Evolutionary conservation across 2,797 vertebrate genomes (phyloP).

Genomic region (Gallinago stenura): DNA sequence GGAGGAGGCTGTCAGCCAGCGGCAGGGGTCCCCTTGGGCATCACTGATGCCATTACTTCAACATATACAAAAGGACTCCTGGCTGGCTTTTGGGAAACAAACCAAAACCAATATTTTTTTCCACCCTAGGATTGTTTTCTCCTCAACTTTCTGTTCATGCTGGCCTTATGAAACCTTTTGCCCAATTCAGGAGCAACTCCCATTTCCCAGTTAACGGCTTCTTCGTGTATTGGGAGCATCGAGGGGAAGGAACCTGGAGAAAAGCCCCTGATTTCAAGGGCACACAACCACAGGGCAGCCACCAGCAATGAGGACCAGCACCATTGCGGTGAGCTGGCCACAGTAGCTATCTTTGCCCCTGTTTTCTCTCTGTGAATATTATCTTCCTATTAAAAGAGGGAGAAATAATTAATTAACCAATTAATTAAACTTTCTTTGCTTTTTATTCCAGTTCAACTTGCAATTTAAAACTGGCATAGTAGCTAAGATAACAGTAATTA

Average conservation of each 20-base stretch:
- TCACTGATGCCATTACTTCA: neutral
- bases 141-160: neutral
- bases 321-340: fast-evolving
- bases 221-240: neutral
- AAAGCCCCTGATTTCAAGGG: neutral
- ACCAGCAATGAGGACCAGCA: neutral
- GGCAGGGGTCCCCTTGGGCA: neutral
- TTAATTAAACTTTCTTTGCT: slow-evolving; percentile 63
- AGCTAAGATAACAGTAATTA: slow-evolving; percentile 53
- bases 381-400: slow-evolving; percentile 36
- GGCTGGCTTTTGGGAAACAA: neutral
- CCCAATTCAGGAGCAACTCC: neutral
- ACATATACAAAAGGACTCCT: neutral
- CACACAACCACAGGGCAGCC: neutral
- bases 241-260: neutral
- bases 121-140: neutral
- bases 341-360: neutral
- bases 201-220: neutral
- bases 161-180: neutral
- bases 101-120: neutral
- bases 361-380: slow-evolving; percentile 14
- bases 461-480: slow-evolving; percentile 35
- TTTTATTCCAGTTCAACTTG: slow-evolving; percentile 24
- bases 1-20: neutral
- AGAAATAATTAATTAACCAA: slow-evolving; percentile 47